phyloP scores from a whole-genome alignment of 2,797 vertebrate genomes.

The Coccyzus lansbergi region DNA sequence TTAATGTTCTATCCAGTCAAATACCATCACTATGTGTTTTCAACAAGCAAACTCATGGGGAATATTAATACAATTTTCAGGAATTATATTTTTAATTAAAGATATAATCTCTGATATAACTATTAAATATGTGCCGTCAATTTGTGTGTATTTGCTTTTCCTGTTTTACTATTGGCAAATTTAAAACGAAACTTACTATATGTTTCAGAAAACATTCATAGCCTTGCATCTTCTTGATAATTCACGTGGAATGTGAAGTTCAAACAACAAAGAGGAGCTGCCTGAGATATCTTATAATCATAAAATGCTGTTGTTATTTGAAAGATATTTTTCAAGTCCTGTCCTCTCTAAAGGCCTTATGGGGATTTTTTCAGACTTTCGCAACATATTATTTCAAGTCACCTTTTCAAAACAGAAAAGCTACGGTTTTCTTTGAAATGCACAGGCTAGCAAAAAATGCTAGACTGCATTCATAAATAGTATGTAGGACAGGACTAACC shows the following conservation, averaged over 20 bases:
- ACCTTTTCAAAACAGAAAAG: constrained; percentile 1
- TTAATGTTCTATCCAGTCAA: neutral
- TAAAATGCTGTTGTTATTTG: constrained; percentile 1
- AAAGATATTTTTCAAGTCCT: constrained; percentile 6
- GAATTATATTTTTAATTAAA: neutral
- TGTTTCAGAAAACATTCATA: neutral
- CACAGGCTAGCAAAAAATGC: constrained; percentile 27
- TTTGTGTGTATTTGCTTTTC: neutral
- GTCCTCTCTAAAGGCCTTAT: neutral
- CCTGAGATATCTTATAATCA: neutral
- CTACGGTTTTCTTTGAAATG: constrained; percentile 24
- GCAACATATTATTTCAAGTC: constrained; percentile 31
- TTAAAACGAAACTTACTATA: constrained; percentile 3
- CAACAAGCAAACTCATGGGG: neutral
- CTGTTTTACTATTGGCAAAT: neutral
- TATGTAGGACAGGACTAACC: constrained; percentile 65
- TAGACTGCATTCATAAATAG: constrained; percentile 40
- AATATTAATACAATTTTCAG: neutral
- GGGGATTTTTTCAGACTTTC: neutral
- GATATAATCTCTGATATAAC: neutral
- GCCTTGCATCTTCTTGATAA: neutral
- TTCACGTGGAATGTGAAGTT: neutral
- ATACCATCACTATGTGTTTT: neutral
- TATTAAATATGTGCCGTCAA: neutral
- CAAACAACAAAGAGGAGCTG: neutral